Conservation (phyloP, 1,140 invertebrate genomes). For the Macrocentrus cingulum region DNA sequence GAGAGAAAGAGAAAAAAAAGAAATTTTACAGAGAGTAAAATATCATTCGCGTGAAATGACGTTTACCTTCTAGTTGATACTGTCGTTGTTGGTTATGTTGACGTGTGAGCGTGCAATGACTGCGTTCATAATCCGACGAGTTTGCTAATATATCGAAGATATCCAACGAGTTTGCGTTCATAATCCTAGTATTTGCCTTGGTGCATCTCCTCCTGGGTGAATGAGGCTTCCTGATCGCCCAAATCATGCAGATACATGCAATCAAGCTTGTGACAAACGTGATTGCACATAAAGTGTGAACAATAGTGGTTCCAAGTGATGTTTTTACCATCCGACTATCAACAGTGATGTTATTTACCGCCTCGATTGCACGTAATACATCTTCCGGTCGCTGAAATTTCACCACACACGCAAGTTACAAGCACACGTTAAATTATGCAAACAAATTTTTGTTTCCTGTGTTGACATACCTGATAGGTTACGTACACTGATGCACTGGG, state of each 20-base stretch:
- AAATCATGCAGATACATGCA: conserved; percentile 99
- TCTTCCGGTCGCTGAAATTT: conserved; percentile 71
- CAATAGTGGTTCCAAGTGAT: conserved; percentile 99
- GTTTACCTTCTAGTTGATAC: too few species aligned
- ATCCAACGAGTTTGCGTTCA: conserved; percentile 87
- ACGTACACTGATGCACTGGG: conserved; percentile 96
- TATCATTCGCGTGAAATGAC: too few species aligned
- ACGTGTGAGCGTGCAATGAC: conserved; percentile 52
- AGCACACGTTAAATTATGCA: too few species aligned
- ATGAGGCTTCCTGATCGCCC: conserved; percentile 94
- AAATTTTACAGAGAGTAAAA: too few species aligned
- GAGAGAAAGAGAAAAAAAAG: too few species aligned
- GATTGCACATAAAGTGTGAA: conserved; percentile 98
- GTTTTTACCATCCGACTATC: conserved; percentile 95
- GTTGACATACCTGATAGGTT: conserved; percentile 80
- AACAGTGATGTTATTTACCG: conserved; percentile 94
- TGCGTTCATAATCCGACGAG: too few species aligned
- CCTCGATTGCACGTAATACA: conserved; percentile 93
- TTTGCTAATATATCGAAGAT: too few species aligned
- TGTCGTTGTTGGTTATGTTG: too few species aligned
- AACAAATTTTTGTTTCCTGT: too few species aligned
- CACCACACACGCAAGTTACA: too few species aligned
- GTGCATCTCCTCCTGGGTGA: conserved; percentile 99
- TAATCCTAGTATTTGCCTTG: conserved; percentile 98
- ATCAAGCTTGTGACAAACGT: conserved; percentile 94